A percentile compares a stretch with the other conserved stretches of the same genome.
Evolutionary conservation across 1,140 invertebrate species (phyloP).

Genomic region (Agrilus planipennis): DNA sequence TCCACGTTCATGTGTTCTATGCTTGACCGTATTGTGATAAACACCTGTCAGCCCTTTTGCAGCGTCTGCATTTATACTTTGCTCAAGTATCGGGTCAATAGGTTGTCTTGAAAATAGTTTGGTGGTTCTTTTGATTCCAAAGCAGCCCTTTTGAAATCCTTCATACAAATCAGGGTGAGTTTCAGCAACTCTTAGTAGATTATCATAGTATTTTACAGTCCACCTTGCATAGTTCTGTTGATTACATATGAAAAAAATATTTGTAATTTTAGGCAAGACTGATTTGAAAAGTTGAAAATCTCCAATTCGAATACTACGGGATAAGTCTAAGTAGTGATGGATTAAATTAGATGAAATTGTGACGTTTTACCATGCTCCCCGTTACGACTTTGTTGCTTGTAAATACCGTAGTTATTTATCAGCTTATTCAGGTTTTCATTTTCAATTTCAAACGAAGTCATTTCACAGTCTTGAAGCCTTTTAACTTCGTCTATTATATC

Average conservation of each 20-base stretch:
- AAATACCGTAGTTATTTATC: constrained; percentile 12
- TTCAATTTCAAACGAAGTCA: constrained; percentile 8
- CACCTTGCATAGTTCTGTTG: constrained; percentile 27
- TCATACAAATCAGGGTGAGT: constrained; percentile 13
- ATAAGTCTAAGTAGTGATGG: not conserved
- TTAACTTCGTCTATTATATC: no score
- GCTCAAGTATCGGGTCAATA: constrained; percentile 17
- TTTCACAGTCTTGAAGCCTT: no score
- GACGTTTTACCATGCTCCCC: constrained; percentile 16
- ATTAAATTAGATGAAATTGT: not conserved
- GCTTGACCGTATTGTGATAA: no score
- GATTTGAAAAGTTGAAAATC: constrained; percentile 1
- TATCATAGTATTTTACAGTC: constrained; percentile 16
- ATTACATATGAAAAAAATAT: constrained; percentile 16
- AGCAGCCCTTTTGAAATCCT: constrained; percentile 13
- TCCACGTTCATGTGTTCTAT: no score
- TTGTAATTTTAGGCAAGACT: constrained; percentile 2
- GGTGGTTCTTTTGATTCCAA: constrained; percentile 14
- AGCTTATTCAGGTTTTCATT: constrained; percentile 15
- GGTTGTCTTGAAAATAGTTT: constrained; percentile 18
- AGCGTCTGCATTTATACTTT: constrained; percentile 22
- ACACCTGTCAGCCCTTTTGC: constrained; percentile 15
- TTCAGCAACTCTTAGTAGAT: constrained; percentile 16
- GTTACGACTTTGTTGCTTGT: constrained; percentile 13
- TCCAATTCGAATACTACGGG: not conserved